Evolutionary conservation across 2,888 invertebrate genomes (phyloP), one percentile per base, ranked within the genome.

Genomic region (Subacronicta megacephala): DNA sequence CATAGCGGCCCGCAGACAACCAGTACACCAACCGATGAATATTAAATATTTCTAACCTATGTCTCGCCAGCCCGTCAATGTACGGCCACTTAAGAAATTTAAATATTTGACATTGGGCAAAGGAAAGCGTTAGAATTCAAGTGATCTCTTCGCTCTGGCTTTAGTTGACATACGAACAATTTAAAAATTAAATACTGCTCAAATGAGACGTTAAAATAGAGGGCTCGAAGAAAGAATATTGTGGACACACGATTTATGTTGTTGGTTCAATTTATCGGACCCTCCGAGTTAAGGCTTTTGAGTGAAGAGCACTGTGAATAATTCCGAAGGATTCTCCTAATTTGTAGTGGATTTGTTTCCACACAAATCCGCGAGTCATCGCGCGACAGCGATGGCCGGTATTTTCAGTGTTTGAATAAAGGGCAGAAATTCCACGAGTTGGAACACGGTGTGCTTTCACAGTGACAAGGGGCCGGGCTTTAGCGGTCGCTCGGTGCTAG

Each of bases 101-200:
- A 93, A 94, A 94, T 94, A 94, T 94, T 94, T 91, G 86, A 82
- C 90, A 81, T 89, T 90, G 92, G 90, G 87, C 91, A 89, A 91
- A 94, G 90, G 90, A 94, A 94, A 94, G 94, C 93, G 94, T 94
- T 93, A 93, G 93, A 92, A 93, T 93, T 94, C 92, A 93, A 94
- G 94, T 93, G 93, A 93, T 94, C 92, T 90, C 82, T 86, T 79
- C 84, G 87, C 84, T 87, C 83, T 82, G 89, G 74, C 84, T 85
- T 87, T 83, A 88, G 93, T 93, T 92, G 90, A 92, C 93, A 87
- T 87, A 92, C 84, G 90, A 85, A 89, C 90, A 85, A 90, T 93
- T 94, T 90, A 88, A 91, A 93, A 92, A 92, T 90, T 92, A 91
- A 93, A 94, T 90, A 92, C 85, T 74, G 78, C 84, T 88, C 84